Conservation (phyloP, 2,113 vertebrate species). For the Prionailurus viverrinus region DNA sequence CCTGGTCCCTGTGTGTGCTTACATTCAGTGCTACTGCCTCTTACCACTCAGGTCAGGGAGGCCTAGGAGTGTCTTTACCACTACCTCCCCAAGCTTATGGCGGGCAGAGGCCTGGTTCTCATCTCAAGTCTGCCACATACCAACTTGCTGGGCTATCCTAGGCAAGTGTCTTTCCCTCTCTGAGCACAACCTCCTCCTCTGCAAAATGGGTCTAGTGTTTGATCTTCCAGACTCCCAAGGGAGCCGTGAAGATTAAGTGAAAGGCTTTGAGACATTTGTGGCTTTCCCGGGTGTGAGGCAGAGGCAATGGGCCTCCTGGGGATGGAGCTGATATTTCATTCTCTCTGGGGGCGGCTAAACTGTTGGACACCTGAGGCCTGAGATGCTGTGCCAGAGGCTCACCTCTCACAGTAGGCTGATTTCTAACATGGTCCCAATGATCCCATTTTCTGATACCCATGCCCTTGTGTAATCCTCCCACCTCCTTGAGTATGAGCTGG, state of each 20-base stretch:
- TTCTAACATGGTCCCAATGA: background rate
- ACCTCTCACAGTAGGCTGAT: background rate
- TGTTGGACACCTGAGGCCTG: background rate
- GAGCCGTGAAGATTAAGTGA: background rate
- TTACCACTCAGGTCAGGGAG: background rate
- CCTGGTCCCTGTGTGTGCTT: background rate
- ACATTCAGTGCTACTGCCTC: background rate
- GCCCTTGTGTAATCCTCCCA: background rate
- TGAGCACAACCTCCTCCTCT: background rate
- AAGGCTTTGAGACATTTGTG: slow-evolving; percentile 13
- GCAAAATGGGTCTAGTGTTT: background rate
- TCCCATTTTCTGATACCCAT: background rate
- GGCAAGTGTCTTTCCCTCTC: background rate
- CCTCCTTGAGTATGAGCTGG: background rate
- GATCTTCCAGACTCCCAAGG: background rate
- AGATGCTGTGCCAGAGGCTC: background rate
- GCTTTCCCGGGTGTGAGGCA: background rate
- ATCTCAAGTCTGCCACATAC: background rate
- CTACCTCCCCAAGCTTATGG: too few species aligned
- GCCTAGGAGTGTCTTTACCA: background rate
- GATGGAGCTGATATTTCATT: background rate
- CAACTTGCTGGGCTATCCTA: background rate
- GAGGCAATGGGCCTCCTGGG: background rate
- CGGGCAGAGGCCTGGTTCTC: background rate
- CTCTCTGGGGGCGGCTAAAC: background rate